Conservation (phyloP, 2,797 vertebrate genomes). For the Lindbergichthys nudifrons region DNA sequence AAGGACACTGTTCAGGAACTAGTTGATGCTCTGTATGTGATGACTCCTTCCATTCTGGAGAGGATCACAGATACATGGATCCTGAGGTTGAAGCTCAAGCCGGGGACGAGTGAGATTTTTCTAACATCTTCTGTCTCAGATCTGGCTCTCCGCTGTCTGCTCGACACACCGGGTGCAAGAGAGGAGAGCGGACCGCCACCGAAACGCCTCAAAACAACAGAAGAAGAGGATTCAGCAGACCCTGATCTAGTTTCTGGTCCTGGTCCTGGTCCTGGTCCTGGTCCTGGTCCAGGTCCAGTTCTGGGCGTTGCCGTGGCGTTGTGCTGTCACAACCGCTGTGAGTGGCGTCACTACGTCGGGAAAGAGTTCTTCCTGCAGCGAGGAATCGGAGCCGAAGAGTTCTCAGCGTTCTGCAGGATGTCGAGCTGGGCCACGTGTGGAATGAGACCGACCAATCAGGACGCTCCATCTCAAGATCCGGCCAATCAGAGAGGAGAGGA, state of each 20-base stretch:
- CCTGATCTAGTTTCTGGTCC: not conserved
- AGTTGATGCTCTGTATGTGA: no score
- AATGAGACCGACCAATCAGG: constrained; percentile 71
- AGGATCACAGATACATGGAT: no score
- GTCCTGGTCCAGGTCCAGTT: constrained; percentile 62
- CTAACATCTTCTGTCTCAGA: constrained; percentile 77
- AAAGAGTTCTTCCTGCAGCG: constrained; percentile 89
- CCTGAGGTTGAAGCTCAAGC: no score
- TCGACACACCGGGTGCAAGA: constrained; percentile 74
- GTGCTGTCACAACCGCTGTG: constrained; percentile 97
- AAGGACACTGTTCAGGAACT: no score
- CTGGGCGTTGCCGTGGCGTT: constrained; percentile 91
- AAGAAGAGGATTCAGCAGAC: constrained; percentile 20
- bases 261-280: not conserved
- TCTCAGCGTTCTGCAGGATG: constrained; percentile 93
- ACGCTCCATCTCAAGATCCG: not conserved
- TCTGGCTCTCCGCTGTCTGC: constrained; percentile 92
- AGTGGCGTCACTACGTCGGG: constrained; percentile 96
- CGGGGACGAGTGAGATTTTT: no score
- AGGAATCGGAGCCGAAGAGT: constrained; percentile 90
- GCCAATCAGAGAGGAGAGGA: constrained; percentile 35
- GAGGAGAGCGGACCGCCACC: constrained; percentile 67
- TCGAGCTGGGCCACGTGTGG: constrained; percentile 98
- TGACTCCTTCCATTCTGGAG: no score
- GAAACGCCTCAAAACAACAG: constrained; percentile 83